A percentile compares a stretch with the other conserved stretches of the same genome.
Evolutionary conservation across 2,797 vertebrate species (phyloP).

Genomic region (Parotocinclus haroldoi): DNA sequence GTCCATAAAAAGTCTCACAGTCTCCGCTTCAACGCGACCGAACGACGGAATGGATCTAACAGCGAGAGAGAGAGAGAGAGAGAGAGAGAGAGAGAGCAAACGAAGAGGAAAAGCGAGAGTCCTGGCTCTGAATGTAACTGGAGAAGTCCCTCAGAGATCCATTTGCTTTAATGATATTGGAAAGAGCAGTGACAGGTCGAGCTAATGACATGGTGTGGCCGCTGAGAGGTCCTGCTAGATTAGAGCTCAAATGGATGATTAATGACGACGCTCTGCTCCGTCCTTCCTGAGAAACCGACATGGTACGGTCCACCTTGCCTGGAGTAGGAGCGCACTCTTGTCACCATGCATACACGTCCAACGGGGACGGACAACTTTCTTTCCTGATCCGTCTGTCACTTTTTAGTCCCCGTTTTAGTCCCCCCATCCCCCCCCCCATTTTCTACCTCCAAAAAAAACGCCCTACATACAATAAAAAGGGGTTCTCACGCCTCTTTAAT

Average conservation of each 20-base stretch:
- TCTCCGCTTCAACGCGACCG: conserved; percentile 22
- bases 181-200: conserved; percentile 11
- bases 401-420: too few relatives aligned
- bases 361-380: too few relatives aligned
- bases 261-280: conserved; percentile 29
- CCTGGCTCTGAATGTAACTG: conserved; percentile 9
- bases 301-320: conserved; percentile 3
- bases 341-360: conserved; percentile 3
- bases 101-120: neutral
- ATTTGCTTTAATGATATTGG: conserved; percentile 37
- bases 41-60: conserved; percentile 11
- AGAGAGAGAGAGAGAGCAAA: conserved; percentile 13
- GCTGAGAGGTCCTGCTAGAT: conserved; percentile 17
- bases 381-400: too few relatives aligned
- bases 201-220: conserved; percentile 14
- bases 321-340: neutral
- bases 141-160: conserved; percentile 23
- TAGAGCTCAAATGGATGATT: conserved; percentile 28
- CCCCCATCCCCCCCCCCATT: too few relatives aligned
- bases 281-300: conserved; percentile 8
- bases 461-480: too few relatives aligned
- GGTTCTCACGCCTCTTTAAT: too few relatives aligned
- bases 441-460: too few relatives aligned
- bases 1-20: conserved; percentile 29
- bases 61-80: neutral